These are phyloP conservation scores for Pterois miles DNA, from an alignment of 2,797 vertebrate genomes.

Conservation along the genomic window DNA sequence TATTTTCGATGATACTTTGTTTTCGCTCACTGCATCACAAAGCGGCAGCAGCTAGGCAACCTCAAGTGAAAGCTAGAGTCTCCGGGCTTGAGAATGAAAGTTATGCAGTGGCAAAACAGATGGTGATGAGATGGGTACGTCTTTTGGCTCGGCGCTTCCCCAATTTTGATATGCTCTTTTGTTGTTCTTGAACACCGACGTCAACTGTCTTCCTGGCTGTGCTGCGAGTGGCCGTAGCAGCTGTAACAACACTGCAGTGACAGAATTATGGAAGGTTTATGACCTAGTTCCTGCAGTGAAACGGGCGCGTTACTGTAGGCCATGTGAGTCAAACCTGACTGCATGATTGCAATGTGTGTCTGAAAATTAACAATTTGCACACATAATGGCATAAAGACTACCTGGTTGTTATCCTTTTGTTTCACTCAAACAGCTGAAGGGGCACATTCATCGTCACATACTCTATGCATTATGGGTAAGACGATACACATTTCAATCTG, in stretches of 20 bases:
- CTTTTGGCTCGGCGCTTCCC: constrained; percentile 42
- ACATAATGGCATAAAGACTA: not conserved
- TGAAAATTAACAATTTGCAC: constrained; percentile 13
- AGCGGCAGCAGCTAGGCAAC: constrained; percentile 50
- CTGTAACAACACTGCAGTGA: constrained; percentile 71
- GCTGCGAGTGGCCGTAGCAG: constrained; percentile 62
- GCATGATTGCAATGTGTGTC: constrained; percentile 4
- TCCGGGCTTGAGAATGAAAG: constrained; percentile 58
- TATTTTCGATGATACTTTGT: constrained; percentile 54
- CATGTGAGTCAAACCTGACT: constrained; percentile 30
- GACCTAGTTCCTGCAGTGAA: constrained; percentile 47
- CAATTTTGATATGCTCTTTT: constrained; percentile 53
- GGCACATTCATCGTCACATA: constrained; percentile 19
- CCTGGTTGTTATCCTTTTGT: constrained; percentile 4
- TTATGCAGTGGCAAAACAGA: constrained; percentile 66
- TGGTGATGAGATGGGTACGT: constrained; percentile 62
- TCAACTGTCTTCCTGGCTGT: constrained; percentile 60
- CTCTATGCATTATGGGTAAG: constrained; percentile 45
- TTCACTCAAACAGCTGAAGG: constrained; percentile 25
- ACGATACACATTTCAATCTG: constrained; percentile 45
- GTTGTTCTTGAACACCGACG: constrained; percentile 58
- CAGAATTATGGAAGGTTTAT: constrained; percentile 63
- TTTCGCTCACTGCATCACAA: constrained; percentile 51
- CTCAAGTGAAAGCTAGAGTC: constrained; percentile 44
- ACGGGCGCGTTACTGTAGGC: constrained; percentile 15